Percentiles rank a stretch among this genome's conserved stretches.
phyloP scores from a whole-genome alignment of 2,113 vertebrate genomes.

The Pogonocichla stellata region DNA sequence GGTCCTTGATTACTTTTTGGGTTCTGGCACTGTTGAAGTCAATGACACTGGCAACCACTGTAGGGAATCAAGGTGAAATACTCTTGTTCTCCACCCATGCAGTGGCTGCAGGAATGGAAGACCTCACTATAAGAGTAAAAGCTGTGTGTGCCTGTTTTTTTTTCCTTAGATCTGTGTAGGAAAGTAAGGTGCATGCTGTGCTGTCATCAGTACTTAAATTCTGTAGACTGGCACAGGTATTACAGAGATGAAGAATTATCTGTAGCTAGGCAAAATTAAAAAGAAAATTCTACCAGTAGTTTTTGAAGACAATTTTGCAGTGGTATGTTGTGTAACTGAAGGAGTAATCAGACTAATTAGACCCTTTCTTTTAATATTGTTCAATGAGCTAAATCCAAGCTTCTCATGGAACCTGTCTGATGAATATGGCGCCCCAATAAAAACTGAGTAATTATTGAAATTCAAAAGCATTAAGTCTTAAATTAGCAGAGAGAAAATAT shows the following conservation, averaged over 20 bases:
- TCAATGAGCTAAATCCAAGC: not conserved
- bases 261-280: not conserved
- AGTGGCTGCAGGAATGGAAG: not conserved
- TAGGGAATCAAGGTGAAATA: not conserved
- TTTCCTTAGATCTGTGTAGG: not conserved
- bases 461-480: not conserved
- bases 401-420: not conserved
- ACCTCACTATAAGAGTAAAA: not conserved
- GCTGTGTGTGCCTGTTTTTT: not conserved
- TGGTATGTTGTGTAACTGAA: not conserved
- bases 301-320: not conserved
- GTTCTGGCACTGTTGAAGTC: not conserved
- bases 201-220: not conserved
- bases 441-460: not conserved
- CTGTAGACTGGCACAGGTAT: not conserved
- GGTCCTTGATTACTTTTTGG: not conserved
- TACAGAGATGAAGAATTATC: not conserved
- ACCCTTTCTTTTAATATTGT: not conserved
- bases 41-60: rapidly evolving
- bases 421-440: not conserved
- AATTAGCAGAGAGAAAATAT: not conserved
- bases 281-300: not conserved
- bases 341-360: not conserved
- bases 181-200: not conserved
- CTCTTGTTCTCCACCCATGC: not conserved